Percentiles rank a stretch among this genome's conserved stretches.
Evolutionary conservation across 2,888 invertebrate species (phyloP).

Genomic region (Acrocera orbiculus): DNA sequence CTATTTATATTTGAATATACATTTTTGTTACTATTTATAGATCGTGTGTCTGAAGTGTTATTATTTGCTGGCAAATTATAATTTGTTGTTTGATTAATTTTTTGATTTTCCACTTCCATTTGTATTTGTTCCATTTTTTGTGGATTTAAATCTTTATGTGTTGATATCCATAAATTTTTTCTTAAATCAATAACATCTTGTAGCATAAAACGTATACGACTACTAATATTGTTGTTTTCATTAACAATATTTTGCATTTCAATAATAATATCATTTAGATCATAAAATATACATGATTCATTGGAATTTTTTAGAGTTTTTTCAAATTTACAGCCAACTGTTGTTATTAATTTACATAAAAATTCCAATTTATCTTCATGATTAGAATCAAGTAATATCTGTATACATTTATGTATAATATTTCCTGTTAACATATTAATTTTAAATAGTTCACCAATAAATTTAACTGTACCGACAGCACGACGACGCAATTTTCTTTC

Average conservation of each 20-base stretch:
- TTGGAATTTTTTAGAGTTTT: slow-evolving; percentile 23
- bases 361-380: slow-evolving; percentile 81
- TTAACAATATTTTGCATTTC: slow-evolving; percentile 55
- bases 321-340: slow-evolving; percentile 68
- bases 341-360: slow-evolving; percentile 72
- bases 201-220: slow-evolving; percentile 42
- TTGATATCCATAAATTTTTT: slow-evolving; percentile 60
- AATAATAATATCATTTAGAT: slow-evolving; percentile 40
- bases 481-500: slow-evolving; percentile 54
- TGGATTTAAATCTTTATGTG: slow-evolving; percentile 64
- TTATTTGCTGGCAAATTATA: not conserved
- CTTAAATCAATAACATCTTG: slow-evolving; percentile 76
- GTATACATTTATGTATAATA: slow-evolving; percentile 71
- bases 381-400: slow-evolving; percentile 46
- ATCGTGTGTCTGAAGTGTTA: too few relatives aligned
- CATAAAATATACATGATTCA: slow-evolving; percentile 16
- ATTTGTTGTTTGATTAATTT: not conserved
- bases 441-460: slow-evolving; percentile 69
- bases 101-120: slow-evolving; percentile 55
- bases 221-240: slow-evolving; percentile 20
- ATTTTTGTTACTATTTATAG: too few relatives aligned
- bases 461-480: slow-evolving; percentile 72
- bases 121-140: slow-evolving; percentile 91
- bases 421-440: slow-evolving; percentile 63
- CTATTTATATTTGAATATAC: not conserved